These are phyloP conservation scores for Laodelphax striatellus DNA, from an alignment of 1,140 invertebrate genomes.

Conservation along the genomic window DNA sequence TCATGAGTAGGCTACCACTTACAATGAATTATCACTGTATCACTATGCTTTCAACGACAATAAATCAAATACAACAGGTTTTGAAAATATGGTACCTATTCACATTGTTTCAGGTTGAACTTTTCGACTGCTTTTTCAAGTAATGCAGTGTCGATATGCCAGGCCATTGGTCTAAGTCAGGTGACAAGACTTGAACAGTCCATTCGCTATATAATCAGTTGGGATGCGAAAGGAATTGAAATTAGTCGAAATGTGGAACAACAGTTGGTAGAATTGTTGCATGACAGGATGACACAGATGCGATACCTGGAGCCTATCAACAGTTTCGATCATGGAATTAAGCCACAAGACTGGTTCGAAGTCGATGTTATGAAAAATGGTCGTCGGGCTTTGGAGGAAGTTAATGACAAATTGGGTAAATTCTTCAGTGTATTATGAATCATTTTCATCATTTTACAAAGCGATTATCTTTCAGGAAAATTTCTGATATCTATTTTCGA, in stretches of 20 bases:
- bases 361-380: constrained; percentile 72
- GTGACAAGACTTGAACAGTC: constrained; percentile 71
- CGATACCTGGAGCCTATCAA: constrained; percentile 54
- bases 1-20: too few species aligned
- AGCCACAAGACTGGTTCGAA: constrained; percentile 62
- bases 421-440: not conserved
- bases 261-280: constrained; percentile 43
- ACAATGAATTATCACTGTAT: too few species aligned
- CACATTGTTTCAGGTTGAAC: constrained; percentile 54
- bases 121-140: constrained; percentile 91
- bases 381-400: constrained; percentile 62
- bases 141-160: constrained; percentile 88
- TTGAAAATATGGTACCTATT: too few species aligned
- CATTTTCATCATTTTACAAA: too few species aligned
- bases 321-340: constrained; percentile 59
- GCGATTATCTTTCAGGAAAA: too few species aligned
- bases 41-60: too few species aligned
- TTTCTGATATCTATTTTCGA: too few species aligned
- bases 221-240: constrained; percentile 23
- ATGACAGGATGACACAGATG: constrained; percentile 78
- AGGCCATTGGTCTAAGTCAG: constrained; percentile 60
- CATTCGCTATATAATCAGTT: constrained; percentile 60
- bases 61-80: too few species aligned
- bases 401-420: constrained; percentile 70
- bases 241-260: constrained; percentile 32